Evolutionary conservation across 2,888 invertebrate genomes (phyloP).

Genomic region (Xestoiulus laeticollis): DNA sequence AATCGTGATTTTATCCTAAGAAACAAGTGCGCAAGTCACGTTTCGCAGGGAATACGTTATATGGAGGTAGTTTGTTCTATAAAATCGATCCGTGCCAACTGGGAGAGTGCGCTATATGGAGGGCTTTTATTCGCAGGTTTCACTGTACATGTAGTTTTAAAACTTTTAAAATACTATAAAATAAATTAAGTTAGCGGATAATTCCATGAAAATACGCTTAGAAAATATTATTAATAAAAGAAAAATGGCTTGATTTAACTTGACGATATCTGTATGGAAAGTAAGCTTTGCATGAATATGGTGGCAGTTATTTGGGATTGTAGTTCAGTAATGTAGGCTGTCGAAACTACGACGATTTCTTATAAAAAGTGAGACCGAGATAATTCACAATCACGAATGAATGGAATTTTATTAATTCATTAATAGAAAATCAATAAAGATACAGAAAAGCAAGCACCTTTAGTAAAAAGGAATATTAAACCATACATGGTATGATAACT

Average conservation of each 20-base stretch:
- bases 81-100: too few species aligned
- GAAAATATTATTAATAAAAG: not conserved
- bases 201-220: not conserved
- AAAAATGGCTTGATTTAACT: not conserved
- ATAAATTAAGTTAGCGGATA: not conserved
- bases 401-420: not conserved
- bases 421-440: not conserved
- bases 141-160: too few species aligned
- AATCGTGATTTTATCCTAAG: too few species aligned
- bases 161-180: not conserved
- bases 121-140: too few species aligned
- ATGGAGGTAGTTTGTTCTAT: too few species aligned
- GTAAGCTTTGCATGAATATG: not conserved
- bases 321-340: too few species aligned
- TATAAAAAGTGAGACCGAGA: not conserved
- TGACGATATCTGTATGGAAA: too few species aligned
- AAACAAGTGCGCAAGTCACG: too few species aligned
- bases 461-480: not conserved
- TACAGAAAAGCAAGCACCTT: not conserved
- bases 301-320: not conserved
- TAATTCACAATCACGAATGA: not conserved
- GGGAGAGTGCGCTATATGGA: too few species aligned
- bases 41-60: too few species aligned
- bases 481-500: not conserved
- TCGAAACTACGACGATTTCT: too few species aligned